Evolutionary conservation across 1,140 invertebrate species (phyloP).

Genomic region (Drosophila dunni): DNA sequence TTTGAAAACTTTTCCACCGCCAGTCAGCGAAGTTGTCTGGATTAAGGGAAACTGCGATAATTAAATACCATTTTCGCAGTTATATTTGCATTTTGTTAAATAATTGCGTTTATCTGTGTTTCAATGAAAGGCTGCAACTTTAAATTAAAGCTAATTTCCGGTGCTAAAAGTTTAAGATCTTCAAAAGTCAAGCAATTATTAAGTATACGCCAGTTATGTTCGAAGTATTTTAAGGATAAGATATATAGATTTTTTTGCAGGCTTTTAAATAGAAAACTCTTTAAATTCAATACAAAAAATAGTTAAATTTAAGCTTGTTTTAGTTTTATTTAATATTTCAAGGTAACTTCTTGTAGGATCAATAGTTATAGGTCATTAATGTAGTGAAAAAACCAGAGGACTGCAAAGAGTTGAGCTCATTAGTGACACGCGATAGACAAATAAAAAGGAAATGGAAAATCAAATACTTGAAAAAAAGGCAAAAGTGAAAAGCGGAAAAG

Average conservation of each 20-base stretch:
- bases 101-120: conserved; percentile 59
- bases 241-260: too few relatives aligned
- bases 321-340: neutral
- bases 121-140: conserved; percentile 31
- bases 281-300: neutral
- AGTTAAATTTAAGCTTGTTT: neutral
- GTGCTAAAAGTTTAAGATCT: neutral
- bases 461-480: conserved; percentile 47
- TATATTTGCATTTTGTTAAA: conserved; percentile 71
- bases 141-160: neutral
- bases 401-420: conserved; percentile 49
- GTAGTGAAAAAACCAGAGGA: neutral
- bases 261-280: too few relatives aligned
- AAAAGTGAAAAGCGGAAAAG: neutral
- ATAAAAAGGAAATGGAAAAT: conserved; percentile 75
- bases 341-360: conserved; percentile 7
- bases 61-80: conserved; percentile 77
- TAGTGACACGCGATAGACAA: conserved; percentile 69
- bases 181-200: too few relatives aligned
- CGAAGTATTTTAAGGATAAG: too few relatives aligned
- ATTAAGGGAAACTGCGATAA: conserved; percentile 60
- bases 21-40: conserved; percentile 47
- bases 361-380: conserved; percentile 21
- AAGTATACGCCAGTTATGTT: too few relatives aligned
- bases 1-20: conserved; percentile 52